A percentile compares a stretch with the other conserved stretches of the same genome.
Conservation (phyloP, 1,140 invertebrate species). For the Wiebesia pumilae region DNA sequence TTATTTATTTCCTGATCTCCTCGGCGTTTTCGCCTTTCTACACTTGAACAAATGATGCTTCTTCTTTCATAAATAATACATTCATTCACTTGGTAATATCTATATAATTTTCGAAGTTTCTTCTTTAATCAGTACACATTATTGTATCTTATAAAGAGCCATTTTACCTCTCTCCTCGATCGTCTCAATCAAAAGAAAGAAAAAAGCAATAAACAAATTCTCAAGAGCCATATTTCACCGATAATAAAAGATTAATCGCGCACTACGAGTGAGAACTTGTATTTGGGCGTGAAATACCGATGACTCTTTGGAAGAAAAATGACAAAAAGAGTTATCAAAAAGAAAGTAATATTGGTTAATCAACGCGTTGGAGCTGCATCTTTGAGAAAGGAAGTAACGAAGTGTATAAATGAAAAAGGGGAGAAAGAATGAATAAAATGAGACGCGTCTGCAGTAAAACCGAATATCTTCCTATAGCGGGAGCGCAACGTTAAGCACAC, state of each 20-base stretch:
- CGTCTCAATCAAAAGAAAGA: not conserved
- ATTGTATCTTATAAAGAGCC: no score
- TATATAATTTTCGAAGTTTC: conserved; percentile 26
- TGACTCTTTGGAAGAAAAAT: not conserved
- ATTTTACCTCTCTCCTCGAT: no score
- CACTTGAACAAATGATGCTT: conserved; percentile 9
- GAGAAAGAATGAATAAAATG: not conserved
- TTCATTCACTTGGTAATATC: conserved; percentile 36
- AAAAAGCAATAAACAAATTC: not conserved
- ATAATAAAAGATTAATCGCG: conserved; percentile 48
- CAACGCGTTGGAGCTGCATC: not conserved
- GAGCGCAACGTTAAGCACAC: conserved; percentile 52
- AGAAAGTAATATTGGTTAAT: conserved; percentile 42
- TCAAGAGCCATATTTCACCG: conserved; percentile 40
- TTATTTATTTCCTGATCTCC: no score
- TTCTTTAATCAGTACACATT: conserved; percentile 11
- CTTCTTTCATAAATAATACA: conserved; percentile 39
- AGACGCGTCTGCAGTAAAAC: not conserved
- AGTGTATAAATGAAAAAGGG: not conserved
- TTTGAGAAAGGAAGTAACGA: conserved; percentile 1
- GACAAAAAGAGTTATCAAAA: not conserved
- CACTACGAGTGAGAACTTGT: not conserved
- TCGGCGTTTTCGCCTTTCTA: no score
- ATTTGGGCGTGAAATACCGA: conserved; percentile 5
- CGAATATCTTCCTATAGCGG: not conserved